Evolutionary conservation across 2,113 vertebrate species (phyloP).

Genomic region (Myrmecobius fasciatus): DNA sequence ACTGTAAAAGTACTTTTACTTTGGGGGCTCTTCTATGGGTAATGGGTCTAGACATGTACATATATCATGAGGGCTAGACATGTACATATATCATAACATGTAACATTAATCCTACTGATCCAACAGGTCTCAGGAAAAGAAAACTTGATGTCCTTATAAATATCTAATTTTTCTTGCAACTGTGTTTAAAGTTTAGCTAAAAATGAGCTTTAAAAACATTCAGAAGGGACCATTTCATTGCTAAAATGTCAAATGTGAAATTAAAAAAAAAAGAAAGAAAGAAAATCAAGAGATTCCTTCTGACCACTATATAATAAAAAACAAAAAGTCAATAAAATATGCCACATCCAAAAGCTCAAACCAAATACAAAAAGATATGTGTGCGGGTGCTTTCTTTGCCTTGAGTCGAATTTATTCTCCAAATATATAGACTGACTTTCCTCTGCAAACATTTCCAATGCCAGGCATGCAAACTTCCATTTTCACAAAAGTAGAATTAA

Average conservation of each 20-base stretch:
- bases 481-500: conserved; percentile 21
- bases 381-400: background rate
- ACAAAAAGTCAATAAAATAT: background rate
- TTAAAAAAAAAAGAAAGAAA: background rate
- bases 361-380: background rate
- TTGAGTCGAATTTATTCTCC: background rate
- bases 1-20: background rate
- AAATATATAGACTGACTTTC: background rate
- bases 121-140: background rate
- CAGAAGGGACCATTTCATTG: background rate
- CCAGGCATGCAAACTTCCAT: conserved; percentile 48
- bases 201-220: background rate
- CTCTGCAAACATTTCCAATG: background rate
- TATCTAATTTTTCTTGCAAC: background rate
- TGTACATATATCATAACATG: background rate
- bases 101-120: background rate
- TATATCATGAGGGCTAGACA: background rate
- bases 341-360: background rate
- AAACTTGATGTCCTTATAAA: background rate
- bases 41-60: background rate
- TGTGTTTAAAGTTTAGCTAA: background rate
- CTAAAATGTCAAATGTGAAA: background rate
- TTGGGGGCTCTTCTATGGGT: background rate
- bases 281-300: background rate
- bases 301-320: background rate